Evolutionary conservation across 2,888 invertebrate species (phyloP).

Genomic region (Myathropa florea): DNA sequence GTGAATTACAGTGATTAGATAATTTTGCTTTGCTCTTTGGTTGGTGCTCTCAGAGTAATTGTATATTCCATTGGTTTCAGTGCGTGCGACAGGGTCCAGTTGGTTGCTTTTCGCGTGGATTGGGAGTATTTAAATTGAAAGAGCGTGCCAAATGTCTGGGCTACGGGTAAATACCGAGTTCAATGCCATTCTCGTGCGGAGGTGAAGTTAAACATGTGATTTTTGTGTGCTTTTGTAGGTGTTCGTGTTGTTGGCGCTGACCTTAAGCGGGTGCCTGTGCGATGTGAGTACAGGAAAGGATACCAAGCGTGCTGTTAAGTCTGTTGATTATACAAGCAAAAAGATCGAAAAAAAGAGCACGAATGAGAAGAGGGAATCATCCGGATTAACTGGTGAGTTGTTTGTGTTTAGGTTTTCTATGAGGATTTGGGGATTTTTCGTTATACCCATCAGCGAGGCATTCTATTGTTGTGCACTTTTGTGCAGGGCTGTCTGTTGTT

Average conservation of each 20-base stretch:
- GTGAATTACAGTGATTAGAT: slow-evolving; percentile 25
- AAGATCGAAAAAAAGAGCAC: slow-evolving; percentile 72
- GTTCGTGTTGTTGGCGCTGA: slow-evolving; percentile 39
- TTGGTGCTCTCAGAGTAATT: not conserved
- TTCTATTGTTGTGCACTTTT: not conserved
- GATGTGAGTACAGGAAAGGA: slow-evolving; percentile 22
- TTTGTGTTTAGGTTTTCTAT: too few species aligned
- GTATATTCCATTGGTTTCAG: slow-evolving; percentile 22
- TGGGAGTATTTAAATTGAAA: slow-evolving; percentile 21
- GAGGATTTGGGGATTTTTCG: not conserved
- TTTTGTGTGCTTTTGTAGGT: slow-evolving; percentile 27
- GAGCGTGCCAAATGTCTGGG: slow-evolving; percentile 26
- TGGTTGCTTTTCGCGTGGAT: slow-evolving; percentile 20
- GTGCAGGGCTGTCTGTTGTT: too few species aligned
- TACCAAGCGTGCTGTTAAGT: slow-evolving; percentile 11
- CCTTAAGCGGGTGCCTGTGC: slow-evolving; percentile 25
- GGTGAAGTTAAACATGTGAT: not conserved
- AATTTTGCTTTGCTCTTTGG: not conserved
- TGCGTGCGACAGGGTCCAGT: slow-evolving; percentile 27
- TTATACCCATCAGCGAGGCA: not conserved
- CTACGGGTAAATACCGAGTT: slow-evolving; percentile 44
- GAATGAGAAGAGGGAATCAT: slow-evolving; percentile 75
- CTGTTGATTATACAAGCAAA: slow-evolving; percentile 8
- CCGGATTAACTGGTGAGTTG: slow-evolving; percentile 74
- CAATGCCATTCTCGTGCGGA: not conserved